A percentile compares a stretch with the other conserved stretches of the same genome.
These are phyloP conservation scores for Amphipoea lucens DNA, from an alignment of 2,888 invertebrate genomes.

Conservation along the genomic window DNA sequence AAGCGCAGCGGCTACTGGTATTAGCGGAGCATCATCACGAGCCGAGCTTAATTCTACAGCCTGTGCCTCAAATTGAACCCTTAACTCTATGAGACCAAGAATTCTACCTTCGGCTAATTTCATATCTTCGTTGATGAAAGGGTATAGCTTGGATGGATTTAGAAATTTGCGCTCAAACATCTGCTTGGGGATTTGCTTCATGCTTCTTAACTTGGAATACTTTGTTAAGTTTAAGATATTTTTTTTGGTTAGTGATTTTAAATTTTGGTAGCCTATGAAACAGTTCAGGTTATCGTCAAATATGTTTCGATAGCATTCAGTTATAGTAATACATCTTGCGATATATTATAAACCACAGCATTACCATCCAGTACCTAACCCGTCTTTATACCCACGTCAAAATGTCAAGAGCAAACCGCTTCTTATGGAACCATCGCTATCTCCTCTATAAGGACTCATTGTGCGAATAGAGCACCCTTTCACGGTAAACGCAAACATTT, in stretches of 20 bases:
- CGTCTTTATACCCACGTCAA: conserved; percentile 34
- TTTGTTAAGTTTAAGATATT: not conserved
- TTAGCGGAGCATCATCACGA: conserved; percentile 68
- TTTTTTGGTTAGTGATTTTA: not conserved
- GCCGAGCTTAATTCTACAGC: conserved; percentile 58
- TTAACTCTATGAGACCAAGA: conserved; percentile 41
- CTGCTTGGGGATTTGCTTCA: conserved; percentile 21
- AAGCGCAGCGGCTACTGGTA: conserved; percentile 71
- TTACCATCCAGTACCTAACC: not conserved
- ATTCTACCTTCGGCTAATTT: conserved; percentile 46
- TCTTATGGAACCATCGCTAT: conserved; percentile 18
- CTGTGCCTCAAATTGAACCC: conserved; percentile 57
- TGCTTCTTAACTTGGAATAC: not conserved
- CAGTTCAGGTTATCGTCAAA: not conserved
- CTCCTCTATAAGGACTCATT: conserved; percentile 39
- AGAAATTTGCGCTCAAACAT: conserved; percentile 25
- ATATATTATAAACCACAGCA: conserved; percentile 3
- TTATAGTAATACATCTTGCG: not conserved
- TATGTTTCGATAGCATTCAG: not conserved
- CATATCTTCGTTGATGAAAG: conserved; percentile 41
- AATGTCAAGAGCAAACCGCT: conserved; percentile 43
- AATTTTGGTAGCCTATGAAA: not conserved
- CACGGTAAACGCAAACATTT: conserved; percentile 55
- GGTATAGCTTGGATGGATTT: conserved; percentile 14
- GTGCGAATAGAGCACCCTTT: conserved; percentile 42